Evolutionary conservation across 2,113 vertebrate genomes (phyloP).

Genomic region (Cebidichthys violaceus): DNA sequence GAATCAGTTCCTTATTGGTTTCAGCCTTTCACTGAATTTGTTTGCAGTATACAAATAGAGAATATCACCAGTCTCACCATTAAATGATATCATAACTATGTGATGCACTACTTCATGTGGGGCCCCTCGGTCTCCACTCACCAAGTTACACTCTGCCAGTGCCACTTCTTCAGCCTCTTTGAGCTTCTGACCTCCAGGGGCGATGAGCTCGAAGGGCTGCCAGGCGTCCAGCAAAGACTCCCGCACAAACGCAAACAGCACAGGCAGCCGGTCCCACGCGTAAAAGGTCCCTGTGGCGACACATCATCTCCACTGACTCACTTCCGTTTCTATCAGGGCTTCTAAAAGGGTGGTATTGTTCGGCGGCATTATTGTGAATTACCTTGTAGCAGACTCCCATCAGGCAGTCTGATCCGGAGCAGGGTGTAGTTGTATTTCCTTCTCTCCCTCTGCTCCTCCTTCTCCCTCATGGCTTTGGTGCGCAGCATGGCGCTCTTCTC

Average conservation of each 20-base stretch:
- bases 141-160: slow-evolving; percentile 92
- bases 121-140: slow-evolving; percentile 75
- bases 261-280: slow-evolving; percentile 87
- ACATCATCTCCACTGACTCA: neutral
- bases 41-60: neutral
- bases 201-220: slow-evolving; percentile 94
- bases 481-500: slow-evolving; percentile 90
- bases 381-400: slow-evolving; percentile 91
- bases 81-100: neutral
- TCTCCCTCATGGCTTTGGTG: slow-evolving; percentile 95
- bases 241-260: slow-evolving; percentile 88
- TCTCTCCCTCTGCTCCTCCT: slow-evolving; percentile 91
- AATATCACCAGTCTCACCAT: neutral
- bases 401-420: slow-evolving; percentile 89
- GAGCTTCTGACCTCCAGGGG: slow-evolving; percentile 90
- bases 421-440: slow-evolving; percentile 93
- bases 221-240: slow-evolving; percentile 89
- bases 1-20: neutral
- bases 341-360: too few species aligned
- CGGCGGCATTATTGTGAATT: neutral
- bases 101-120: neutral
- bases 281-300: slow-evolving; percentile 89
- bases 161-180: slow-evolving; percentile 84
- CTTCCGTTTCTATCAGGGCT: neutral
- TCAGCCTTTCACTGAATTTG: neutral